Evolutionary conservation across 2,888 invertebrate species (phyloP).

Genomic region (Hirtodrosophila alboralis): DNA sequence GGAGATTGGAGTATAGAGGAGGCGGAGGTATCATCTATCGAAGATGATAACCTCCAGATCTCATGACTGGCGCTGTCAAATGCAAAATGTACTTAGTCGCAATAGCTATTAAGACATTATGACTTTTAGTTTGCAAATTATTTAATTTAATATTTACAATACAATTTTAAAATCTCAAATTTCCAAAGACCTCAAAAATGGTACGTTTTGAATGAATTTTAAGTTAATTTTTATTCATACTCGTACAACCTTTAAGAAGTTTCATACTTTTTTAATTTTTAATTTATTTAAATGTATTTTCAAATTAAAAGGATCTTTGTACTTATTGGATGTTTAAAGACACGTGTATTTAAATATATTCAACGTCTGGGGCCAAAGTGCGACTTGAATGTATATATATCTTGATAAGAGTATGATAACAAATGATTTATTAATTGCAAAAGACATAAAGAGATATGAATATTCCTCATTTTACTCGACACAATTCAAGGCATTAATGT

Average conservation of each 20-base stretch:
- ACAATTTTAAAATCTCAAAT: too few species aligned
- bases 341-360: not conserved
- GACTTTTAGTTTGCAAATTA: constrained; percentile 46
- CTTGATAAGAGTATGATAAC: constrained; percentile 19
- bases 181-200: too few species aligned
- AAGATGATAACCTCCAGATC: constrained; percentile 53
- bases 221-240: too few species aligned
- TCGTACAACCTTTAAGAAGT: too few species aligned
- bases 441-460: constrained; percentile 3
- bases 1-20: constrained; percentile 14
- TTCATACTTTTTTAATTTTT: too few species aligned
- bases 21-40: constrained; percentile 26
- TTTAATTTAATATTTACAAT: constrained; percentile 15
- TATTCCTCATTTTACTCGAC: constrained; percentile 4
- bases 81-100: constrained; percentile 48
- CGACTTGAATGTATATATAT: constrained; percentile 1
- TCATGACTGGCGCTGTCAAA: constrained; percentile 23
- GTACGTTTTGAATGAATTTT: too few species aligned
- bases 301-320: too few species aligned
- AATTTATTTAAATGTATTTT: too few species aligned
- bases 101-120: constrained; percentile 53
- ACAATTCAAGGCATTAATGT: too few species aligned
- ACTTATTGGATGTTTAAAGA: not conserved
- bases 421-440: constrained; percentile 15
- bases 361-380: constrained; percentile 22